Evolutionary conservation across 2,888 invertebrate genomes (phyloP).

Genomic region (Bedellia somnulentella): DNA sequence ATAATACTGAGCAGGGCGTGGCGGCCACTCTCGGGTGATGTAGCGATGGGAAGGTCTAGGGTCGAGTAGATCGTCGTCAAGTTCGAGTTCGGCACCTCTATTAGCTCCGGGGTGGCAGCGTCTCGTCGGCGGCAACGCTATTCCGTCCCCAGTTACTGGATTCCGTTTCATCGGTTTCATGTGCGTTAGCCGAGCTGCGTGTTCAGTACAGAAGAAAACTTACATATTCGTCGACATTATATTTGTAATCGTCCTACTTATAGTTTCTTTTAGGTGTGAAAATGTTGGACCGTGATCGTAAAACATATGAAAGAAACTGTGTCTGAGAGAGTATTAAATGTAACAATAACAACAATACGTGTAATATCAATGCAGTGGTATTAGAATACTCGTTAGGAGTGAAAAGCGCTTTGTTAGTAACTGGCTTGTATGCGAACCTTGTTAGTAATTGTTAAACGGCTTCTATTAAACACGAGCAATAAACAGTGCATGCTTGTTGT

Average conservation of each 20-base stretch:
- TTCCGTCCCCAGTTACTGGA: constrained; percentile 66
- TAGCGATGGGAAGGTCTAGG: constrained; percentile 47
- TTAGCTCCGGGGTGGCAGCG: constrained; percentile 49
- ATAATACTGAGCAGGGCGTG: constrained; percentile 42
- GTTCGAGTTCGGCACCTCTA: constrained; percentile 52
- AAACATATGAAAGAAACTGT: constrained; percentile 5
- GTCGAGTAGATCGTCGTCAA: constrained; percentile 22
- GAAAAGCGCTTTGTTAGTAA: too few relatives aligned
- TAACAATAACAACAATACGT: constrained; percentile 1
- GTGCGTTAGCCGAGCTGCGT: constrained; percentile 29
- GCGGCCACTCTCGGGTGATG: constrained; percentile 38
- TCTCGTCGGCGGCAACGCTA: constrained; percentile 52
- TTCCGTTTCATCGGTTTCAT: constrained; percentile 56
- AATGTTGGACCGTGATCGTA: not conserved
- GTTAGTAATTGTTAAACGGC: too few relatives aligned
- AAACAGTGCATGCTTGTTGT: constrained; percentile 2
- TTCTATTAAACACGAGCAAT: too few relatives aligned
- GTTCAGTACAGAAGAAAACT: constrained; percentile 54
- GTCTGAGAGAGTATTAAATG: not conserved
- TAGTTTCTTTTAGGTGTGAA: not conserved
- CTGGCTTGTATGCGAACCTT: too few relatives aligned
- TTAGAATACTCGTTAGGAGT: too few relatives aligned
- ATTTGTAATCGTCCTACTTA: too few relatives aligned
- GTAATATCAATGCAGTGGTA: too few relatives aligned
- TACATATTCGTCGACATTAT: too few relatives aligned